These are phyloP conservation scores for Heterodera carotae DNA, from an alignment of 1,140 invertebrate species.

Conservation along the genomic window DNA sequence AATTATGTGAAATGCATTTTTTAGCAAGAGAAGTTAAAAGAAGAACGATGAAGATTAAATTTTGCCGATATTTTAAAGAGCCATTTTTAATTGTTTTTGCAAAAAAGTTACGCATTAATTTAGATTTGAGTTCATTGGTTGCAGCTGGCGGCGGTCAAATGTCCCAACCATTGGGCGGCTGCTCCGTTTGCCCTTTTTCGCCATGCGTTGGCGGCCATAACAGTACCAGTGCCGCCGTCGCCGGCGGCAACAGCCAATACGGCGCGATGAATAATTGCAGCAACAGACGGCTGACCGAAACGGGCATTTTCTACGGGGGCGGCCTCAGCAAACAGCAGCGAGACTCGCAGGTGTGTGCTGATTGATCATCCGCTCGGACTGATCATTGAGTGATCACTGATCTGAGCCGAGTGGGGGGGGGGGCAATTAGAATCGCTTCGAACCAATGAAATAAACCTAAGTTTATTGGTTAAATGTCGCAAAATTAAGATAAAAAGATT, in stretches of 20 bases:
- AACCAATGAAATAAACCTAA: too few species aligned
- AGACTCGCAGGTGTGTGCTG: conserved; percentile 28
- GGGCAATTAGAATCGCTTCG: too few species aligned
- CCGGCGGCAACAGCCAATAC: background rate
- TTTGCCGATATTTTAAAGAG: background rate
- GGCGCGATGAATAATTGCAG: background rate
- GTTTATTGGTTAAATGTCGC: too few species aligned
- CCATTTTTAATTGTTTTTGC: background rate
- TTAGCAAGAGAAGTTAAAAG: too few species aligned
- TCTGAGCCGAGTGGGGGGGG: too few species aligned
- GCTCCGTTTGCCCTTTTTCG: background rate
- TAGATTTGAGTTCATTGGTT: conserved; percentile 12
- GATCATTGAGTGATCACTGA: too few species aligned
- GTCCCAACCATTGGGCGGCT: conserved; percentile 1
- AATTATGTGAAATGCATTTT: too few species aligned
- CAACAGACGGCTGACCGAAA: conserved; percentile 21
- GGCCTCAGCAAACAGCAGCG: conserved; percentile 16
- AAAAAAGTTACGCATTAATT: too few species aligned
- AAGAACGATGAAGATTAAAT: too few species aligned
- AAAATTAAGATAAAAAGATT: too few species aligned
- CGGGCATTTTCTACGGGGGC: conserved; percentile 13
- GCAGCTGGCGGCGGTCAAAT: background rate
- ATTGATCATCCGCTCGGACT: background rate
- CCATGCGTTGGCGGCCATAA: conserved; percentile 10
- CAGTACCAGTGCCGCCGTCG: background rate